Base-by-base conservation (phyloP, 2,888 invertebrate genomes). In the Polymixis lichenea region DNA sequence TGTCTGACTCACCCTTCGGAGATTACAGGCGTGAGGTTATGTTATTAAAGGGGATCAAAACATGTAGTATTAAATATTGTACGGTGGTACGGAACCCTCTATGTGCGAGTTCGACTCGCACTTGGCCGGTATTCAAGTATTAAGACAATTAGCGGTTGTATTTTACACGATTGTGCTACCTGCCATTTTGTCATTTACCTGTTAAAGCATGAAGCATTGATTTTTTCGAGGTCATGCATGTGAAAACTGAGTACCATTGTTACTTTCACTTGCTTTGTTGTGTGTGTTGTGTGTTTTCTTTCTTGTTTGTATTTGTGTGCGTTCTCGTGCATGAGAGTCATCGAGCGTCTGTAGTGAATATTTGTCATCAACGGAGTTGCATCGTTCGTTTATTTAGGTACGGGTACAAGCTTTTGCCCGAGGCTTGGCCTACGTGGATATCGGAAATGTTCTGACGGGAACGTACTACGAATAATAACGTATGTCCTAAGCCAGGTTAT, bases 211-310 rank as follows among this genome's bases (percentile, higher is more conserved):
- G 66, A 60, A 69, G 25, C 77, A 71, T 81, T 70, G 22, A 72
- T 46, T 43, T 51, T 65, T 61, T 73, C 43, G 17, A 81, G 82
- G 83, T 43, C 77, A 77, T 43, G 66, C 62, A 25, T 67, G 67
- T 68, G 71, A 75, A 76, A 72, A 76, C 32, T 61, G 58, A 32
- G 51, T n/a, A 43, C 66, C 17, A n/a, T n/a, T 22, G n/a, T 2
- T 43, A 72, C 83, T 83, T 83, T 83, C 83, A 80, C 77, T 81
- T 4, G 32, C 66, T 70, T 56, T 68, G 65, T 74, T 19, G 15
- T 32, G n/a, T 32, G 15, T 62, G 65, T 74, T 19, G 15, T 32
- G n/a, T 32, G 15, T 62, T n/a, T n/a, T n/a, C n/a, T 73, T 66
- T 2, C n/a, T 61, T 58, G 6, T 46, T 66, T 58, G n/a, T 60